Evolutionary conservation across 1,140 invertebrate species (phyloP).

Genomic region (Campoletis sonorensis): DNA sequence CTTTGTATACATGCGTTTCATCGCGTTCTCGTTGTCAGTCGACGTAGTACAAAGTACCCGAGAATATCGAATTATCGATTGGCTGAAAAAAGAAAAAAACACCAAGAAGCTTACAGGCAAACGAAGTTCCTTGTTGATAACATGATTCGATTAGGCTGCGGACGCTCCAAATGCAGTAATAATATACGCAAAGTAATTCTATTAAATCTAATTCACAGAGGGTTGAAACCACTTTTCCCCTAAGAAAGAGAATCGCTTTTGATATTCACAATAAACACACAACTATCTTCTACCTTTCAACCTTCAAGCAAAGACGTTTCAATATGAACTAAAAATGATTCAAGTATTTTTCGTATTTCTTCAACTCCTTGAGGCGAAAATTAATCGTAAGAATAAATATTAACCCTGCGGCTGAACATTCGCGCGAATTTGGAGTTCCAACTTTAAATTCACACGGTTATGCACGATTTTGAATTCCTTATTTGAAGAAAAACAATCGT

Average conservation of each 20-base stretch:
- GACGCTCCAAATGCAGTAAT: background rate
- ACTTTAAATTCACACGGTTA: no score
- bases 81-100: background rate
- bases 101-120: background rate
- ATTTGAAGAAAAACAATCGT: no score
- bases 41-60: slow-evolving; percentile 6
- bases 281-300: background rate
- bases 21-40: background rate
- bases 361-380: no score
- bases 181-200: background rate
- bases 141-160: slow-evolving; percentile 1
- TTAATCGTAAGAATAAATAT: no score
- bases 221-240: background rate
- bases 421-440: no score
- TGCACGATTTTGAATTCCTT: no score
- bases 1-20: background rate
- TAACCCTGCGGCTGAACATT: no score
- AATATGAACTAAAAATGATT: no score
- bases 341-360: no score
- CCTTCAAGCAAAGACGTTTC: no score
- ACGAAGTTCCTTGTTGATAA: background rate
- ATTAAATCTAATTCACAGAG: background rate
- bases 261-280: background rate
- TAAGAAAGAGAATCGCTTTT: background rate
- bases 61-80: slow-evolving; percentile 23